These are phyloP conservation scores for Chaetops frenatus DNA, from an alignment of 2,113 vertebrate genomes.

Conservation along the genomic window DNA sequence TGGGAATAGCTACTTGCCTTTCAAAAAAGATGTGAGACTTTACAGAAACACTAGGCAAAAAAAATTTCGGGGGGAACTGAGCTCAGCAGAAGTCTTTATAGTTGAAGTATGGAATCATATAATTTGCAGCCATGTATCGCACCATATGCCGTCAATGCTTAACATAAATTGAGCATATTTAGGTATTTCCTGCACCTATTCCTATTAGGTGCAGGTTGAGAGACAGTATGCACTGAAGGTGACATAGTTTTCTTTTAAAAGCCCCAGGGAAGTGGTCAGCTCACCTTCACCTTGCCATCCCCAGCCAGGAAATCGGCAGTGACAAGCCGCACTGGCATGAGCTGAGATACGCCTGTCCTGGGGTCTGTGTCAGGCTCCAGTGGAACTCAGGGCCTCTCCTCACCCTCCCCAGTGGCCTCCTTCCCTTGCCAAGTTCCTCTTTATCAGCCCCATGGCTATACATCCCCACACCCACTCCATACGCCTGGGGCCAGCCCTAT, in stretches of 20 bases:
- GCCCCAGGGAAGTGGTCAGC: neutral
- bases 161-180: neutral
- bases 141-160: neutral
- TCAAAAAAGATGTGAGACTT: neutral
- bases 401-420: neutral
- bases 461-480: neutral
- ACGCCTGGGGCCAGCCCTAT: neutral
- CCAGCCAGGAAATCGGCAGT: rapidly evolving
- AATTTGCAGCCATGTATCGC: neutral
- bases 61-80: neutral
- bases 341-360: neutral
- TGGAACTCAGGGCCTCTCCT: neutral
- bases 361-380: neutral
- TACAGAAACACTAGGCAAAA: neutral
- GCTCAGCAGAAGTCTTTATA: neutral
- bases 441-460: neutral
- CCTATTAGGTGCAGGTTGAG: neutral
- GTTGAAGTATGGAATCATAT: neutral
- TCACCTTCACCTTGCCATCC: neutral
- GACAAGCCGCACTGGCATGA: neutral
- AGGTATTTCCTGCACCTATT: neutral
- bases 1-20: neutral
- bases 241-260: neutral
- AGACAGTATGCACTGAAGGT: neutral
- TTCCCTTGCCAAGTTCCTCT: neutral